phyloP scores from a whole-genome alignment of 2,888 invertebrate species.

The Amaurobius ferox region DNA sequence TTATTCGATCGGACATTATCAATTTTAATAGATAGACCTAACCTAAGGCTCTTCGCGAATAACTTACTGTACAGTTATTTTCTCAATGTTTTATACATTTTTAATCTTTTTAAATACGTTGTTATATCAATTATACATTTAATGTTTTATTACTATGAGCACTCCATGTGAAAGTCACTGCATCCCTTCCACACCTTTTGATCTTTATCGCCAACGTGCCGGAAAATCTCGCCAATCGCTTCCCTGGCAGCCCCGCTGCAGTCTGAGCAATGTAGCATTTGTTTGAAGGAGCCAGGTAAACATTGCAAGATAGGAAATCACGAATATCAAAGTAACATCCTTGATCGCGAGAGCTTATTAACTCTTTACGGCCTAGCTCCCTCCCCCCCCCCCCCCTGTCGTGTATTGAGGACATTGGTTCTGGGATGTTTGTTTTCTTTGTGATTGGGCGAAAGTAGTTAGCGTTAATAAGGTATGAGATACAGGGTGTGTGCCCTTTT shows the following conservation, averaged over 20 bases:
- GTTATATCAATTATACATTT: no score
- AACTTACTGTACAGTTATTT: no score
- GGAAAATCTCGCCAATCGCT: background rate
- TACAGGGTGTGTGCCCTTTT: background rate
- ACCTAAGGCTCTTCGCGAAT: no score
- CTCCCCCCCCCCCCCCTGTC: background rate
- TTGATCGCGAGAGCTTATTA: constrained; percentile 9
- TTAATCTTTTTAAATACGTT: no score
- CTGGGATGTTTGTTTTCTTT: constrained; percentile 7
- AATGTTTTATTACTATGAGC: no score
- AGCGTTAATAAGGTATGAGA: constrained; percentile 3
- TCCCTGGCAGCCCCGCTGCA: background rate
- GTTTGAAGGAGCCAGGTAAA: constrained; percentile 12
- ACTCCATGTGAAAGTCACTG: no score
- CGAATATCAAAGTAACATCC: constrained; percentile 18
- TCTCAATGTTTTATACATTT: no score
- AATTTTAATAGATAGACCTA: no score
- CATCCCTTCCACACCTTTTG: no score
- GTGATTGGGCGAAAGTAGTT: background rate
- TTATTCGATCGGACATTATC: no score
- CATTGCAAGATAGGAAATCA: constrained; percentile 6
- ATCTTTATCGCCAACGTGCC: background rate
- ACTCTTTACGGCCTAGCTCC: constrained; percentile 1
- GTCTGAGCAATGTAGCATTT: background rate
- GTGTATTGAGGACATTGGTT: background rate